Evolutionary conservation across 2,113 vertebrate genomes (phyloP).

Genomic region (Muscicapa adusta): DNA sequence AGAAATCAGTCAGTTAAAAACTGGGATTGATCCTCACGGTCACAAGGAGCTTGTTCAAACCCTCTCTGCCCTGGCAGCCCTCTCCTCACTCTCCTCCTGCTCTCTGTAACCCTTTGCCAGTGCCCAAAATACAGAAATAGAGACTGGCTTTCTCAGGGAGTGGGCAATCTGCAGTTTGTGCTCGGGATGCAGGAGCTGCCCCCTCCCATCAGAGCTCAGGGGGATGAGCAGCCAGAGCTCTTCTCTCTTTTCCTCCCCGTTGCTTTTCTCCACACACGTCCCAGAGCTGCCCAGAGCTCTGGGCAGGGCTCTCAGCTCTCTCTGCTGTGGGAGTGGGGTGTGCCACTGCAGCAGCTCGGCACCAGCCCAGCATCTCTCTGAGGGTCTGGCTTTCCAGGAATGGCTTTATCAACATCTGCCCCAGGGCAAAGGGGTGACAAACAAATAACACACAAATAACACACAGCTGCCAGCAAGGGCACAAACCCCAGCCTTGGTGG

Average conservation of each 20-base stretch:
- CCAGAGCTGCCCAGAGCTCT: too few relatives aligned
- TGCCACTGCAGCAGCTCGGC: neutral
- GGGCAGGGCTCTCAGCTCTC: too few relatives aligned
- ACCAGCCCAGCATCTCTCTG: rapidly evolving
- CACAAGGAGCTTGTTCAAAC: neutral
- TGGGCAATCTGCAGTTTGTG: neutral
- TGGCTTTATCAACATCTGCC: rapidly evolving
- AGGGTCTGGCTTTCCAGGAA: neutral
- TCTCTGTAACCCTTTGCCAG: neutral
- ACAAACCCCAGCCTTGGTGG: rapidly evolving
- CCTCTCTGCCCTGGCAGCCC: neutral
- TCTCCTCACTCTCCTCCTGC: neutral
- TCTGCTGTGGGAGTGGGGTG: neutral
- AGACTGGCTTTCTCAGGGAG: neutral
- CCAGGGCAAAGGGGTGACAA: neutral
- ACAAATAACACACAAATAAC: too few relatives aligned
- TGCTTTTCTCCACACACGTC: neutral
- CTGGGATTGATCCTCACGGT: neutral
- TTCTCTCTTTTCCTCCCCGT: neutral
- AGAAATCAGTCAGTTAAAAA: neutral
- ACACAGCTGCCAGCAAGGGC: rapidly evolving
- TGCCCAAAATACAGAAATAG: neutral
- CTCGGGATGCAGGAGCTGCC: neutral
- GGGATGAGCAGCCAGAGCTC: neutral
- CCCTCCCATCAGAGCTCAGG: neutral